phyloP scores from a whole-genome alignment of 2,113 vertebrate species.

The Isichthys henryi region DNA sequence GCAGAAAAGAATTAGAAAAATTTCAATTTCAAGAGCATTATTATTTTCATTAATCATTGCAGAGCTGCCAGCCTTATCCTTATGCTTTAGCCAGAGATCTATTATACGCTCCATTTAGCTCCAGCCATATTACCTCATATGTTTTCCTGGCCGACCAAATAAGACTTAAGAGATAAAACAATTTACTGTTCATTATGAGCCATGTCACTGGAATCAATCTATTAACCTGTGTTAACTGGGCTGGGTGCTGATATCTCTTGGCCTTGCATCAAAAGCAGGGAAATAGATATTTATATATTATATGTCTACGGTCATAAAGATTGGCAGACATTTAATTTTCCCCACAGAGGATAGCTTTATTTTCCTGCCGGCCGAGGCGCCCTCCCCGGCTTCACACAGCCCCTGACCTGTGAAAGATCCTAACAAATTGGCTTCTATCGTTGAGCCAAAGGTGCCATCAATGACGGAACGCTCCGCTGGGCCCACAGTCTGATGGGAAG shows the following conservation, averaged over 20 bases:
- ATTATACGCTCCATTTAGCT: conserved; percentile 99
- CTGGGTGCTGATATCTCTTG: conserved; percentile 77
- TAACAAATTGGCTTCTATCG: conserved; percentile 99
- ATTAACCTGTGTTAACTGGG: conserved; percentile 99
- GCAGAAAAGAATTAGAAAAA: conserved; percentile 84
- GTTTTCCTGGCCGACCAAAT: conserved; percentile 99
- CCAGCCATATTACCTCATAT: conserved; percentile 99
- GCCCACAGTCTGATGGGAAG: conserved; percentile 97
- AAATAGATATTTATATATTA: conserved; percentile 73
- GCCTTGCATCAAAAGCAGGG: conserved; percentile 49
- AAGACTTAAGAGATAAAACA: conserved; percentile 99
- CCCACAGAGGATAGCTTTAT: conserved; percentile 89
- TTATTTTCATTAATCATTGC: conserved; percentile 99
- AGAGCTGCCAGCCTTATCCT: conserved; percentile 89
- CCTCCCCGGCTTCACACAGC: conserved; percentile 81
- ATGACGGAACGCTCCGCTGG: conserved; percentile 92
- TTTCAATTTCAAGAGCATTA: conserved; percentile 99
- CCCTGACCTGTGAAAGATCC: conserved; percentile 99
- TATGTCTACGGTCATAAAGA: conserved; percentile 75
- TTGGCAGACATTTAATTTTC: conserved; percentile 90
- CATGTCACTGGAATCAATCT: conserved; percentile 99
- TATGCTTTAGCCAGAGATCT: conserved; percentile 98
- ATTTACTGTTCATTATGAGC: conserved; percentile 99
- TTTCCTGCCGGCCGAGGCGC: conserved; percentile 71
- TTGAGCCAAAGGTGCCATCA: conserved; percentile 99